Conservation (phyloP, 2,797 vertebrate genomes). For the Podarcis siculus region DNA sequence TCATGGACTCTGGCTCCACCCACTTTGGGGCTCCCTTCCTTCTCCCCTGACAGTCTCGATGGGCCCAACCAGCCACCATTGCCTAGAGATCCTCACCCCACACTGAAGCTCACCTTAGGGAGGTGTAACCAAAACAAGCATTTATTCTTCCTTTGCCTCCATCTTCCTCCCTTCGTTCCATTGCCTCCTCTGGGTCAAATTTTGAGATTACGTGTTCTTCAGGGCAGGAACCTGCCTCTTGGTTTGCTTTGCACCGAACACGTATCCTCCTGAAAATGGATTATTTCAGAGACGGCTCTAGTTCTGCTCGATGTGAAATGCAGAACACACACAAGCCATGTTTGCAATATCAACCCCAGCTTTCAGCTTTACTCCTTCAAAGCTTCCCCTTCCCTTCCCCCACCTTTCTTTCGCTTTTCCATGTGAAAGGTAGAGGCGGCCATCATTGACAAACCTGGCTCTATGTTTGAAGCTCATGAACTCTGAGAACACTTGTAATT, state of each 20-base stretch:
- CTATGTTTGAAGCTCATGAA: slow-evolving; percentile 26
- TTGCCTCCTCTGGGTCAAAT: not conserved
- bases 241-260: not conserved
- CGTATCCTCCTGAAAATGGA: not conserved
- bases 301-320: not conserved
- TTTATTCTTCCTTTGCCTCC: not conserved
- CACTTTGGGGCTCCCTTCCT: too few relatives aligned
- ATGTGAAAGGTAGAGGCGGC: slow-evolving; percentile 33
- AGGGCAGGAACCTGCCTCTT: not conserved
- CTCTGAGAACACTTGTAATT: slow-evolving; percentile 42
- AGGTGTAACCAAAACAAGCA: not conserved
- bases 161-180: not conserved
- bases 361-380: slow-evolving; percentile 13
- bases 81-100: not conserved
- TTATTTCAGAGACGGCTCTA: not conserved
- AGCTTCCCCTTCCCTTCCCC: not conserved
- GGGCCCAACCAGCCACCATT: too few relatives aligned
- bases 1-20: too few relatives aligned
- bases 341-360: slow-evolving; percentile 4
- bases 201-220: not conserved
- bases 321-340: not conserved
- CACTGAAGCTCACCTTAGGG: not conserved
- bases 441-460: slow-evolving; percentile 31
- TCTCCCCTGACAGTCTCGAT: too few relatives aligned
- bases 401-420: not conserved